Conservation (phyloP, 2,888 invertebrate genomes). For the Lingula anatina region DNA sequence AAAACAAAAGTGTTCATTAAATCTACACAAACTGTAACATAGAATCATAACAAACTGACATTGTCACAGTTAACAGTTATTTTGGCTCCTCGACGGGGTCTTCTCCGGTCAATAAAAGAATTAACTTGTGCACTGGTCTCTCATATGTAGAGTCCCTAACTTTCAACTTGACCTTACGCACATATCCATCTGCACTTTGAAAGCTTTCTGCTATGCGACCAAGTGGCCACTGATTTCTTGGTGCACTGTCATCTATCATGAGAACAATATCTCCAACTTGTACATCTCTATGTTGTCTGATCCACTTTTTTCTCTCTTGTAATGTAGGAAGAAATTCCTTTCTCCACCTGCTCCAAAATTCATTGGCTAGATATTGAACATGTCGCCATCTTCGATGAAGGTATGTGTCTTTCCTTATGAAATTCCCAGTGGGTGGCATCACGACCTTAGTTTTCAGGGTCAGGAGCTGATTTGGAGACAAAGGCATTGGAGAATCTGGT, state of each 20-base stretch:
- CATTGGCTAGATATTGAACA: constrained; percentile 15
- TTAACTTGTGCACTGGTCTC: background rate
- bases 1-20: too few relatives aligned
- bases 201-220: constrained; percentile 4
- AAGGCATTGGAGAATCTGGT: constrained; percentile 7
- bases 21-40: too few relatives aligned
- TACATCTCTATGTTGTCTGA: constrained; percentile 6
- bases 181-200: background rate
- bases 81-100: too few relatives aligned
- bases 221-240: constrained; percentile 12
- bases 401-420: constrained; percentile 12
- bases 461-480: constrained; percentile 9
- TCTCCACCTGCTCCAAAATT: constrained; percentile 19
- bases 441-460: constrained; percentile 7
- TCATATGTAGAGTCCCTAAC: background rate
- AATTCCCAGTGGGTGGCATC: constrained; percentile 16
- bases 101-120: background rate
- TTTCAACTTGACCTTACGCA: background rate
- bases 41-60: too few relatives aligned
- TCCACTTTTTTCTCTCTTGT: constrained; percentile 14
- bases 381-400: constrained; percentile 14
- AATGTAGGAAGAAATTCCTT: constrained; percentile 13
- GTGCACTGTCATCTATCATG: constrained; percentile 12
- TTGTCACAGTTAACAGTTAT: too few relatives aligned
- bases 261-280: constrained; percentile 16